phyloP scores from a whole-genome alignment of 2,797 vertebrate species.

The Microchirus variegatus region DNA sequence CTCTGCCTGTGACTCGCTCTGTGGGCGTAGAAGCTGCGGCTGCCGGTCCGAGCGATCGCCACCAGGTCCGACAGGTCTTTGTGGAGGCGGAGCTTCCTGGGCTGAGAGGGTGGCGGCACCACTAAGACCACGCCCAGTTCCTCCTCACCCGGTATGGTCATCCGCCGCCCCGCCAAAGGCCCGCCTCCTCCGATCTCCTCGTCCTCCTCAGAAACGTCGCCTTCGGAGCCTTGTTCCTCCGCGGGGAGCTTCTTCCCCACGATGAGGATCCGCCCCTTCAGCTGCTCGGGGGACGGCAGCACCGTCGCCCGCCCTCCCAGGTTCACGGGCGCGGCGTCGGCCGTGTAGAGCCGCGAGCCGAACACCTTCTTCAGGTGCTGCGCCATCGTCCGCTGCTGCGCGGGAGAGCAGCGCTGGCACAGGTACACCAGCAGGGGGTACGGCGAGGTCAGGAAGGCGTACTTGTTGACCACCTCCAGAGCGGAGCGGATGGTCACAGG shows the following conservation, averaged over 20 bases:
- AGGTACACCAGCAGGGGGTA: constrained; percentile 94
- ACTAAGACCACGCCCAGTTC: constrained; percentile 82
- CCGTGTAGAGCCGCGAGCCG: constrained; percentile 88
- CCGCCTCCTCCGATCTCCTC: constrained; percentile 89
- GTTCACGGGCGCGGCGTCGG: constrained; percentile 79
- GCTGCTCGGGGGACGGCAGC: constrained; percentile 92
- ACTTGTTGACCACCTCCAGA: constrained; percentile 92
- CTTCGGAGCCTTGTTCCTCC: constrained; percentile 86
- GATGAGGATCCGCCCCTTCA: constrained; percentile 90
- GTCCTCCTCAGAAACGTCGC: constrained; percentile 96
- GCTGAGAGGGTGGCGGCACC: constrained; percentile 88
- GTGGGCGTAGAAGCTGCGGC: constrained; percentile 80
- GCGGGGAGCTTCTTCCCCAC: constrained; percentile 91
- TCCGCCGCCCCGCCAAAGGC: constrained; percentile 79
- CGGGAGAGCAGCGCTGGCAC: constrained; percentile 91
- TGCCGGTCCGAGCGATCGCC: constrained; percentile 78
- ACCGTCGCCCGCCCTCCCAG: constrained; percentile 76
- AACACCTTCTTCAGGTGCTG: constrained; percentile 92
- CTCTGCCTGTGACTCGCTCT: constrained; percentile 60
- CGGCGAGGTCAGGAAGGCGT: constrained; percentile 92
- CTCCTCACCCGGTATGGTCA: constrained; percentile 86
- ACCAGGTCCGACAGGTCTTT: constrained; percentile 92
- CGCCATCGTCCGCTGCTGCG: constrained; percentile 90
- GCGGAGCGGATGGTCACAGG: constrained; percentile 87
- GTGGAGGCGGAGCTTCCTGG: constrained; percentile 82